Evolutionary conservation across 1,140 invertebrate species (phyloP).

Genomic region (Stenopsyche tienmushanensis): DNA sequence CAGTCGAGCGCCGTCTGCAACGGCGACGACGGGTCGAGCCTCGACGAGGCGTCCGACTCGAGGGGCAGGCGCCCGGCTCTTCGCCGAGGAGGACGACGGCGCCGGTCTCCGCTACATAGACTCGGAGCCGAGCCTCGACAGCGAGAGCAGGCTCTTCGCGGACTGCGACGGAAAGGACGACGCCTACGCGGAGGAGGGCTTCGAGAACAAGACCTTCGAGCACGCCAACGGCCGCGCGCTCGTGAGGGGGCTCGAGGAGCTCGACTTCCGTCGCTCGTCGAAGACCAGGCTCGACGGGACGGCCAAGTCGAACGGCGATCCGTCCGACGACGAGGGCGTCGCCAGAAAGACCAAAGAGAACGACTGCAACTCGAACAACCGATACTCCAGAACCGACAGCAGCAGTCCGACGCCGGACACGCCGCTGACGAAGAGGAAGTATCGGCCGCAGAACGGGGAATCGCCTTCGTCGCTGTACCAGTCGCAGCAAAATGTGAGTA

Average conservation of each 20-base stretch:
- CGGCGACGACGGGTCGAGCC: constrained; percentile 8
- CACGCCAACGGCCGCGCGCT: constrained; percentile 52
- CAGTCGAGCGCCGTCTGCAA: constrained; percentile 27
- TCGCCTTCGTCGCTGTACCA: constrained; percentile 11
- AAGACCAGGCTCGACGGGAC: constrained; percentile 20
- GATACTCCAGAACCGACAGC: constrained; percentile 13
- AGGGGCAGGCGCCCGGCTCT: constrained; percentile 34
- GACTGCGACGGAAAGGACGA: constrained; percentile 37
- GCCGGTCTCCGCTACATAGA: constrained; percentile 36
- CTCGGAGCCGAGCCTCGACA: constrained; percentile 38
- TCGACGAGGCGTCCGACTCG: constrained; percentile 24
- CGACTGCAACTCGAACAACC: constrained; percentile 18
- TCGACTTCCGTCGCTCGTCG: constrained; percentile 25
- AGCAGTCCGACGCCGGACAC: constrained; percentile 20
- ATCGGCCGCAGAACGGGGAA: constrained; percentile 30
- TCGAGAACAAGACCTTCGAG: constrained; percentile 57
- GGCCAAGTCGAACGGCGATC: constrained; percentile 45
- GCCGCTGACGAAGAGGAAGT: constrained; percentile 30
- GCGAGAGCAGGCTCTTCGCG: constrained; percentile 29
- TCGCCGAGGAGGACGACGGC: constrained; percentile 41
- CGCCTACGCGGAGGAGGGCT: constrained; percentile 47
- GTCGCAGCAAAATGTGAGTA: constrained; percentile 32
- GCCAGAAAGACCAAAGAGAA: constrained; percentile 10
- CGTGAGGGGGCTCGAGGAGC: constrained; percentile 44
- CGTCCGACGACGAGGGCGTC: constrained; percentile 21